Evolutionary conservation across 2,888 invertebrate species (phyloP).

Genomic region (Tridacna gigas): DNA sequence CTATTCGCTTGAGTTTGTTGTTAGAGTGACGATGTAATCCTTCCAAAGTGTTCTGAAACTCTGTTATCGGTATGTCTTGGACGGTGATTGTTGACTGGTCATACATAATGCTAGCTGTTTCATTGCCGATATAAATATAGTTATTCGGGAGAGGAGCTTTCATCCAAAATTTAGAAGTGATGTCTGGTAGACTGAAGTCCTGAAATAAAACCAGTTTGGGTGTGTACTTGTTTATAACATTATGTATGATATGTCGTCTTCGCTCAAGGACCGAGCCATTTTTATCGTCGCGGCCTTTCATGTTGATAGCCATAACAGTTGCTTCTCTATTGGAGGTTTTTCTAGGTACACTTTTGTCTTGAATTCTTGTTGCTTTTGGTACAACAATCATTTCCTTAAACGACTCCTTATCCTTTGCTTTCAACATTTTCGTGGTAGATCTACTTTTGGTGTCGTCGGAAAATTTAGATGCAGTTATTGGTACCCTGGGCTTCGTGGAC

Average conservation of each 20-base stretch:
- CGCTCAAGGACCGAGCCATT: constrained; percentile 28
- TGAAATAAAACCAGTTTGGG: constrained; percentile 52
- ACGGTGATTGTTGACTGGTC: constrained; percentile 25
- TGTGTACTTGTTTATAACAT: constrained; percentile 25
- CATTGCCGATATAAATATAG: constrained; percentile 40
- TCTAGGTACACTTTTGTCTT: neutral
- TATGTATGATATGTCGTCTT: constrained; percentile 42
- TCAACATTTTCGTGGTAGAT: neutral
- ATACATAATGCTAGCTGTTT: constrained; percentile 47
- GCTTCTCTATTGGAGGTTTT: neutral
- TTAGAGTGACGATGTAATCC: constrained; percentile 41
- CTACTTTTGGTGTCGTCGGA: neutral
- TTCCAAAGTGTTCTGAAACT: constrained; percentile 33
- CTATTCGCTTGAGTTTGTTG: constrained; percentile 30
- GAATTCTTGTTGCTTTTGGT: neutral
- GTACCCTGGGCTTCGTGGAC: neutral
- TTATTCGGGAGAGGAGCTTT: constrained; percentile 42
- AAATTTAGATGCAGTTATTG: neutral
- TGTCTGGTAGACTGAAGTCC: constrained; percentile 47
- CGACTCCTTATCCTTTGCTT: neutral
- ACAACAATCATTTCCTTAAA: neutral
- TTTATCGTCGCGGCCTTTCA: constrained; percentile 31
- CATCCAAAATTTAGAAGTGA: constrained; percentile 43
- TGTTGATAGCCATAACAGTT: constrained; percentile 48
- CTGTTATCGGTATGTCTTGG: constrained; percentile 28